Evolutionary conservation across 2,888 invertebrate genomes (phyloP).

Genomic region (Dorcus parallelipipedus): DNA sequence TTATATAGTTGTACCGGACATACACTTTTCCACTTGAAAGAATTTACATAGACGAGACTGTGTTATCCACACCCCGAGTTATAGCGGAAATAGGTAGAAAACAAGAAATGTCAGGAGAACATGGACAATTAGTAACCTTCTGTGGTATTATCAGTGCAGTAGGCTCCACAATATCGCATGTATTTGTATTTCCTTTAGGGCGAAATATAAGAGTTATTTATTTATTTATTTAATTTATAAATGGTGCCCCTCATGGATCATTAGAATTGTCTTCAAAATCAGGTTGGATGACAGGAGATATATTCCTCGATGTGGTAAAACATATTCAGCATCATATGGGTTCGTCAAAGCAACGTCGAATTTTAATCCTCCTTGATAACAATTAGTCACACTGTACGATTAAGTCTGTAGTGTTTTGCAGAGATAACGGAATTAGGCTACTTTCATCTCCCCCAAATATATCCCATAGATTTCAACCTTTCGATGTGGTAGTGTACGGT

Average conservation of each 20-base stretch:
- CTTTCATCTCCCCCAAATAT: constrained; percentile 34
- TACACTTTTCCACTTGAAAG: not conserved
- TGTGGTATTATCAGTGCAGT: constrained; percentile 22
- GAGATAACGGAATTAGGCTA: constrained; percentile 39
- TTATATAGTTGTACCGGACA: not conserved
- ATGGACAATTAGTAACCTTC: constrained; percentile 25
- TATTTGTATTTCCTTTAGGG: constrained; percentile 20
- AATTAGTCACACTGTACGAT: constrained; percentile 31
- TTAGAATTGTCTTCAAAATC: constrained; percentile 28
- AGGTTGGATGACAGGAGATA: constrained; percentile 33
- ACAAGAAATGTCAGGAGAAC: constrained; percentile 22
- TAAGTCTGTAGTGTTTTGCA: constrained; percentile 26
- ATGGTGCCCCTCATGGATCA: constrained; percentile 31
- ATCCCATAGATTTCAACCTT: constrained; percentile 39
- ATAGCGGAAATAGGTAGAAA: constrained; percentile 8
- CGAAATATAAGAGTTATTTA: constrained; percentile 8
- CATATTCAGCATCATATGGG: constrained; percentile 22
- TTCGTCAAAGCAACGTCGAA: constrained; percentile 15
- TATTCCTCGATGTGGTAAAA: constrained; percentile 31
- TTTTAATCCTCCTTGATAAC: constrained; percentile 32
- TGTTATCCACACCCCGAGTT: not conserved
- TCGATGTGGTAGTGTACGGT: constrained; percentile 32
- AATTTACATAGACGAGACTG: not conserved
- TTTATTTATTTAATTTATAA: not conserved
- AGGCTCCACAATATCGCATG: constrained; percentile 26